Evolutionary conservation across 2,797 vertebrate species (phyloP), one percentile per base, ranked within the genome.

Genomic region (Scarus forsteni): DNA sequence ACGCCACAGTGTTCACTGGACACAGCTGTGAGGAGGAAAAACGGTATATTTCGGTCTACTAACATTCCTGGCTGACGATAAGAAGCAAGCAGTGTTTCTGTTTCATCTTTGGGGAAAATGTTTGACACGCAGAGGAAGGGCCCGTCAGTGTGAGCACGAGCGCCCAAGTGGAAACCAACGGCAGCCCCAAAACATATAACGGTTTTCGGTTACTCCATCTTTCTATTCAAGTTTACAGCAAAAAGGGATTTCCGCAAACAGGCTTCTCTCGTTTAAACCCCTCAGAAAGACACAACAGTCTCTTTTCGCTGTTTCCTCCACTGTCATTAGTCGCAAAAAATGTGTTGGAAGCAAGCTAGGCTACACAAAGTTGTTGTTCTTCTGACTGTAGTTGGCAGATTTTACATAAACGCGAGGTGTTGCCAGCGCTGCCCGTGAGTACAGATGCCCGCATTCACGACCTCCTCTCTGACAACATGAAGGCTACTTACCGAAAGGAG

Each of bases 401-500:
- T 52, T 62, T 12, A 54, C 66, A 46, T 43, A 38, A 40, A 70
- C 51, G 16, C 38, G 48, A 18, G 45, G 39, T 19, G 70, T 71
- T 40, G 68, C 57, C 61, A 18, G 8, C 54, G 49, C 65, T 27
- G 66, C 15, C 45, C 66, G 46, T 3, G 52, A 60, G 60, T 1
- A 68, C 60, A 44, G 16, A 61, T 50, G 38, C 60, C 51, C 18
- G 46, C 55, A 51, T 55, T 67, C 60, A 74, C 77, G 65, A 86
- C 62, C 65, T 58, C 63, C 5, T 52, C 62, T 10, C 38, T 34
- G 72, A 59, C 56, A 10, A 35, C 63, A 16, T 35, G n/a, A n/a
- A 49, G 44, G 70, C 16, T 16, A 90, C 92, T 92, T 38, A 93
- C 91, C 88, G 53, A 68, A n/a, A 14, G 7, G 70, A 80, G 83